Conservation (phyloP, 2,888 invertebrate species). For the Rotaria socialis region DNA sequence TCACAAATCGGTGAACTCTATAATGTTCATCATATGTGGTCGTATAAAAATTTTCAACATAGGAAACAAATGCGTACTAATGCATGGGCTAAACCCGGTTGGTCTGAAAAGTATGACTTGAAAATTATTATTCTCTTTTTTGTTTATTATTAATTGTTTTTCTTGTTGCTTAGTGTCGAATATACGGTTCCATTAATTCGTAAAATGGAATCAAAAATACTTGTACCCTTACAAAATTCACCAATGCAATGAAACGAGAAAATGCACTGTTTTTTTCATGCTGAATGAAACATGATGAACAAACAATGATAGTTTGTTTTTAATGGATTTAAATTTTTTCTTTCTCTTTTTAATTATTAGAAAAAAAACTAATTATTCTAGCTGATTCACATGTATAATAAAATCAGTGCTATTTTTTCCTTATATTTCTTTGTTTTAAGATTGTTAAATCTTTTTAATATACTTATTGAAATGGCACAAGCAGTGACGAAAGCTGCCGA, state of each 20-base stretch:
- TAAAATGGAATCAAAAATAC: conserved; percentile 46
- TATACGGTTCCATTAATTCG: conserved; percentile 46
- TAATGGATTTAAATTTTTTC: neutral
- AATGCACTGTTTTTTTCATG: neutral
- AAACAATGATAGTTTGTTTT: neutral
- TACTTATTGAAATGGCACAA: neutral
- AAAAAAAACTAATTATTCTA: neutral
- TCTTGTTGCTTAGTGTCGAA: conserved; percentile 24
- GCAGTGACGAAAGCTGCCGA: neutral
- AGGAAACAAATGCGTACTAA: conserved; percentile 42
- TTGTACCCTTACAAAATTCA: conserved; percentile 41
- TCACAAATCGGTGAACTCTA: conserved; percentile 46
- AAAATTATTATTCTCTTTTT: no score
- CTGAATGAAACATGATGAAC: no score
- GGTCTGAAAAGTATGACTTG: neutral
- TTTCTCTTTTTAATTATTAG: neutral
- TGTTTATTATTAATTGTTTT: no score
- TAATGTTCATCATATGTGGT: conserved; percentile 46
- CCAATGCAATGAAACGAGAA: neutral
- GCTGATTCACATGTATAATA: neutral
- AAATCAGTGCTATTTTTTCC: neutral
- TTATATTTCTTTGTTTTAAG: neutral
- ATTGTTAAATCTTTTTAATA: neutral
- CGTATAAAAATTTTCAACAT: conserved; percentile 40
- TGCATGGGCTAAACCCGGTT: conserved; percentile 45